These are phyloP conservation scores for Poecilia latipinna DNA, from an alignment of 2,113 vertebrate genomes.

Conservation along the genomic window DNA sequence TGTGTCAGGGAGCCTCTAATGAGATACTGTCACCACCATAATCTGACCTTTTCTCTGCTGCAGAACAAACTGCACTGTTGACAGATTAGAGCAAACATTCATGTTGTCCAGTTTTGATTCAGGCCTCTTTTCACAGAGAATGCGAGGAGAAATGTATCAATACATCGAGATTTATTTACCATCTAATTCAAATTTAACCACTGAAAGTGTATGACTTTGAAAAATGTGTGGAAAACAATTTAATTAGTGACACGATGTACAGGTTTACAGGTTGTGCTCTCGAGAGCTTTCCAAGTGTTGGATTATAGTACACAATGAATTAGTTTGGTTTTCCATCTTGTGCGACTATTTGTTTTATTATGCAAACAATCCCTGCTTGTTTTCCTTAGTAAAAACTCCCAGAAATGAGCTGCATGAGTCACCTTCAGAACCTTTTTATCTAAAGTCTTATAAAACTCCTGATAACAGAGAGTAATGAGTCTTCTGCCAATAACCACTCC, in stretches of 20 bases:
- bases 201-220: constrained; percentile 1
- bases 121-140: constrained; percentile 16
- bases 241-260: background rate
- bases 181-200: constrained; percentile 9
- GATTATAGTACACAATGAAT: background rate
- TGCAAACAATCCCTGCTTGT: background rate
- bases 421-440: constrained; percentile 50
- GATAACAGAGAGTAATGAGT: constrained; percentile 28
- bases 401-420: constrained; percentile 32
- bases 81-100: constrained; percentile 21
- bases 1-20: constrained; percentile 32
- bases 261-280: background rate
- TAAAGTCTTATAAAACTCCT: constrained; percentile 14
- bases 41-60: constrained; percentile 52
- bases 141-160: background rate
- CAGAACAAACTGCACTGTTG: constrained; percentile 38
- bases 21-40: constrained; percentile 25
- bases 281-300: background rate
- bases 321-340: background rate
- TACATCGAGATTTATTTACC: background rate
- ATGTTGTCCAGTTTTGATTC: constrained; percentile 4
- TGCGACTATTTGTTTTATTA: background rate
- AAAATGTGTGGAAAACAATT: background rate
- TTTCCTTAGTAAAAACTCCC: background rate
- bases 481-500: background rate